phyloP scores from a whole-genome alignment of 1,140 invertebrate genomes.

The Bombus polaris region DNA sequence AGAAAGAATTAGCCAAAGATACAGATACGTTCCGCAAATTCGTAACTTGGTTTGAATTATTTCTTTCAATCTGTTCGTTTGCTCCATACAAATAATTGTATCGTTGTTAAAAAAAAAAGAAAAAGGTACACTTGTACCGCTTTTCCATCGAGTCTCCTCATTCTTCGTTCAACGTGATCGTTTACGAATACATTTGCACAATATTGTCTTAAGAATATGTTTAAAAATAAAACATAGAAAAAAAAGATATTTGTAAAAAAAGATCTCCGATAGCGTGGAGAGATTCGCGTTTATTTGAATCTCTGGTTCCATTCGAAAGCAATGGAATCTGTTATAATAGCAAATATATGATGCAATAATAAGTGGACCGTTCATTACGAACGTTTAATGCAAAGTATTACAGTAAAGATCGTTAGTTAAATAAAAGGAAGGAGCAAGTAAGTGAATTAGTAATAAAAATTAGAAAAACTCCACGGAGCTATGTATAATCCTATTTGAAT shows the following conservation, averaged over 20 bases:
- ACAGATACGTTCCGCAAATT: no score
- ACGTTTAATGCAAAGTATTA: conserved; percentile 41
- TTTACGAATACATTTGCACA: conserved; percentile 3
- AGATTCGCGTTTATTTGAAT: conserved; percentile 1
- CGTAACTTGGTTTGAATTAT: no score
- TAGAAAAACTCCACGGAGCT: not conserved
- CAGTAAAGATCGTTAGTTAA: conserved; percentile 3
- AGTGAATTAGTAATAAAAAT: not conserved
- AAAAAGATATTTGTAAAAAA: not conserved
- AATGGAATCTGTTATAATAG: not conserved
- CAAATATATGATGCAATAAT: not conserved
- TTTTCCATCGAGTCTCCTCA: not conserved
- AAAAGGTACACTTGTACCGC: not conserved
- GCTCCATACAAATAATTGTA: not conserved
- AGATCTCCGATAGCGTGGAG: not conserved
- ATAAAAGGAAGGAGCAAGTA: not conserved
- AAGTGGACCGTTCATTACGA: not conserved
- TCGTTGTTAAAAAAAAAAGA: not conserved
- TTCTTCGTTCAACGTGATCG: conserved; percentile 5
- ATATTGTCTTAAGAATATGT: not conserved
- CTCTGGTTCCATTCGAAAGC: not conserved
- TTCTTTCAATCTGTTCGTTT: no score
- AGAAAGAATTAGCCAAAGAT: no score
- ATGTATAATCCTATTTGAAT: conserved; percentile 29
- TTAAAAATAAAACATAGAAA: not conserved